Evolutionary conservation across 2,888 invertebrate genomes (phyloP).

Genomic region (Drosophila dives): DNA sequence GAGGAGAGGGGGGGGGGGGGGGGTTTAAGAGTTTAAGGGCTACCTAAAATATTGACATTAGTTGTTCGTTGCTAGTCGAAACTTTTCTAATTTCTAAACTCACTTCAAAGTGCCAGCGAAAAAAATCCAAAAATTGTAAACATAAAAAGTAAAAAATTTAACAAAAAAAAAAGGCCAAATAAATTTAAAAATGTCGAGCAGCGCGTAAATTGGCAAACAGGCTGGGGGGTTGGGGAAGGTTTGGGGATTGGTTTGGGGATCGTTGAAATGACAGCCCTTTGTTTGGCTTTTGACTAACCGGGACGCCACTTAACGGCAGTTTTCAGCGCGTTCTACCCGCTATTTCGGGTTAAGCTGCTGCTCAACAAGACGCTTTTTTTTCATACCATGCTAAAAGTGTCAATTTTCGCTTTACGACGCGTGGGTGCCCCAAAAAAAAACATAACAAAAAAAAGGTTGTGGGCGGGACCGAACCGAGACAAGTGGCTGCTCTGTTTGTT

Average conservation of each 20-base stretch:
- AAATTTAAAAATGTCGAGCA: constrained; percentile 37
- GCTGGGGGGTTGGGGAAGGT: background rate
- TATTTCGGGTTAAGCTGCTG: constrained; percentile 72
- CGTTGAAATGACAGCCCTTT: constrained; percentile 43
- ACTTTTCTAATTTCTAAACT: constrained; percentile 59
- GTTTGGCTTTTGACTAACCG: constrained; percentile 70
- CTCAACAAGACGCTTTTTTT: constrained; percentile 57
- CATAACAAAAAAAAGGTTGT: constrained; percentile 4
- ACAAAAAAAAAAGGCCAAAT: constrained; percentile 4
- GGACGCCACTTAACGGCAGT: constrained; percentile 66
- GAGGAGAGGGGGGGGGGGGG: background rate
- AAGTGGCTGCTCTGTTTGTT: constrained; percentile 62
- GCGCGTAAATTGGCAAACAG: constrained; percentile 60
- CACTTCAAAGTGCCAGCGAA: constrained; percentile 18
- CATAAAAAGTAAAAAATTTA: background rate
- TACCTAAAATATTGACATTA: constrained; percentile 50
- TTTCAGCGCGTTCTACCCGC: constrained; percentile 26
- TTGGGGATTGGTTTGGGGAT: background rate
- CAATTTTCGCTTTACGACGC: constrained; percentile 74
- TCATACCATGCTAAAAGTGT: constrained; percentile 67
- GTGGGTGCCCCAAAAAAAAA: constrained; percentile 39
- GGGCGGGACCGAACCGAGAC: constrained; percentile 20
- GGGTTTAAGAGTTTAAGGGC: background rate
- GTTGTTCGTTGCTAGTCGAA: constrained; percentile 8
- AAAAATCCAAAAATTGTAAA: constrained; percentile 19